Base-by-base conservation (phyloP, 2,888 invertebrate genomes). In the Ischnura elegans region DNA sequence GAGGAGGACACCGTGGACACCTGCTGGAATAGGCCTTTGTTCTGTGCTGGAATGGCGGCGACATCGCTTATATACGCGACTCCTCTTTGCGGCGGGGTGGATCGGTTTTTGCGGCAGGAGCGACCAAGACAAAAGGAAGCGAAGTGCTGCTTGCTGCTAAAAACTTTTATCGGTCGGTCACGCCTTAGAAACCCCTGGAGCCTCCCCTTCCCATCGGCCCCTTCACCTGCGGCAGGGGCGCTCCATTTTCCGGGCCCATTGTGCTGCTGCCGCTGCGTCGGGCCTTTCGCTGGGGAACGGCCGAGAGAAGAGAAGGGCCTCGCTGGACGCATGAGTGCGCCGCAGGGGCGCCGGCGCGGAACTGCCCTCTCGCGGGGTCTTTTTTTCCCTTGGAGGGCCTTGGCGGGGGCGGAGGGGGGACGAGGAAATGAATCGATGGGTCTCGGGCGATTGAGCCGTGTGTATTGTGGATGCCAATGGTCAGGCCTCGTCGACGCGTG, bases 161-260 rank as follows among this genome's bases (percentile, higher is more conserved):
- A 90, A 90, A 76, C 36, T 10, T 61, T 61, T 87, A 87, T 61
- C 61, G 90, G 90, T 61, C 45, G 90, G 90, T 90, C 90, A 90
- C 90, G 61, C 90, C 90, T 36, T 55, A 19, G 45, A 36, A 51
- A 51, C 90, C 90, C 21, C 90, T n/a, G 55, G 25, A n/a, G 8
- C 29, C 36, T 21, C 55, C 55, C 16, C 55, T 25, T 21, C 87
- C 29, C 19, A 51, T 87, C 55, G 55, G 87, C 55, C 87, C 87
- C 87, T 87, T 87, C 87, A 87, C 87, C 42, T 5, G 29, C 4
- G 29, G 55, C 13, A 21, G 55, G 87, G 61, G 19, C 55, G 87
- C 87, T 87, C 87, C 55, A 87, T 51, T 51, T 87, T 87, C 55
- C 42, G 6, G 21, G 19, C 47, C 87, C 55, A 55, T 42, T 87